Evolutionary conservation across 2,113 vertebrate species (phyloP), one percentile per base, ranked within the genome.

Genomic region (Erythrocercus mccallii): DNA sequence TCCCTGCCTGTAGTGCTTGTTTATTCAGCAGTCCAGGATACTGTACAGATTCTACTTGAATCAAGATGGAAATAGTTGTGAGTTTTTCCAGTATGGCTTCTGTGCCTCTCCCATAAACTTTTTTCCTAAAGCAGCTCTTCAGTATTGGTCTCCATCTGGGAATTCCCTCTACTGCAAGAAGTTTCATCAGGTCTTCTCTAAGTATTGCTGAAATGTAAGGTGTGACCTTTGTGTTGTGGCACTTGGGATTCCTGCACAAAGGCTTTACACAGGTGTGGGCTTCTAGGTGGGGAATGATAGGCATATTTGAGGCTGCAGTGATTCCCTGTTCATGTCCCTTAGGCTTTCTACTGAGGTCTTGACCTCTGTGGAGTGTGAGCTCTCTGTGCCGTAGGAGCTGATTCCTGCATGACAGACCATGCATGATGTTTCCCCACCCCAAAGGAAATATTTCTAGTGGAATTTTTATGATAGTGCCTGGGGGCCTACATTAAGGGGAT

Each of bases 361-460:
- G 77, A 53, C 38, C 57, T 54, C 77, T 24, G 68, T 27, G 37
- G 58, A 76, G 65, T 6, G 24, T 47, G 53, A 93, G 57, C 42
- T 28, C 25, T 54, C 25, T 54, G 42, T 70, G 72, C 77, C 2
- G 19, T 5, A 35, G 61, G 78, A 91, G 74, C 68, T 0, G 5
- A 50, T 77, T 86, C 81, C 81, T 78, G 71, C 85, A 60, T 71
- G 87, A 95, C 25, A 83, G 73, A 71, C 85, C 81, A 56, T n/a
- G 84, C 51, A 24, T 65, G 81, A 79, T 94, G 90, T 65, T 95
- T 95, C 95, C 92, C 94, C 90, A 95, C 66, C 88, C 94, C 69
- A 70, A 50, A 88, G 94, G 82, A 94, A 90, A 62, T 91, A 93
- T 76, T 96, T 91, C 66, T 47, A 76, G 53, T 93, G 92, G 96